These are phyloP conservation scores for Oreochromis spilurus DNA, from an alignment of 2,113 vertebrate genomes.

Conservation along the genomic window DNA sequence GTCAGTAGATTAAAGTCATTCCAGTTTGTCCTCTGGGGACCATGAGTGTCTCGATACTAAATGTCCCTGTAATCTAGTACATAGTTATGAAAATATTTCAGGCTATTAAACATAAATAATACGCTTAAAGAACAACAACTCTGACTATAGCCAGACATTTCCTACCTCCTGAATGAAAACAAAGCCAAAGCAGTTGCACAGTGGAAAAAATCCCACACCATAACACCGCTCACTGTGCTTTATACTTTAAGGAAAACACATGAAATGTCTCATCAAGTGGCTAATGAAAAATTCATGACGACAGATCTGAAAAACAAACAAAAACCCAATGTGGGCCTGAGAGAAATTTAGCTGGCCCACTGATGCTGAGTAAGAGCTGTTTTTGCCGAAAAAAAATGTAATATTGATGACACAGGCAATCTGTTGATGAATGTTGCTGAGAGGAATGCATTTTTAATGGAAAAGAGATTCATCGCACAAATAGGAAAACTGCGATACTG, in stretches of 20 bases:
- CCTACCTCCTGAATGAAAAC: background rate
- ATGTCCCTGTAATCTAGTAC: background rate
- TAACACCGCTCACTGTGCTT: constrained; percentile 2
- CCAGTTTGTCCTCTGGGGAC: background rate
- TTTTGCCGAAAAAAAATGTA: background rate
- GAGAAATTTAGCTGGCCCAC: constrained; percentile 1
- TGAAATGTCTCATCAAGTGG: constrained; percentile 25
- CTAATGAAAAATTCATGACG: constrained; percentile 54
- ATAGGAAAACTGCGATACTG: background rate
- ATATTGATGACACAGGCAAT: background rate
- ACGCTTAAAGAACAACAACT: background rate
- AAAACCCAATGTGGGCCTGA: background rate
- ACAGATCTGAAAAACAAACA: constrained; percentile 38
- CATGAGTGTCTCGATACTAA: background rate
- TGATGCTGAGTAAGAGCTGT: constrained; percentile 13
- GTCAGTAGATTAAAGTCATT: background rate
- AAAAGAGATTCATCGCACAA: background rate
- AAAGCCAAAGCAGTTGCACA: background rate
- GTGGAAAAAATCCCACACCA: background rate
- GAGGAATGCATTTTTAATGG: constrained; percentile 13
- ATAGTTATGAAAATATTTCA: background rate
- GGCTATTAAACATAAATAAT: background rate
- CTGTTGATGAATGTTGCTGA: constrained; percentile 8
- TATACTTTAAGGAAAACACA: constrained; percentile 4
- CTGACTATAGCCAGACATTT: background rate